Evolutionary conservation across 2,797 vertebrate genomes (phyloP), one percentile per base, ranked within the genome.

Genomic region (Holocentrus rufus): DNA sequence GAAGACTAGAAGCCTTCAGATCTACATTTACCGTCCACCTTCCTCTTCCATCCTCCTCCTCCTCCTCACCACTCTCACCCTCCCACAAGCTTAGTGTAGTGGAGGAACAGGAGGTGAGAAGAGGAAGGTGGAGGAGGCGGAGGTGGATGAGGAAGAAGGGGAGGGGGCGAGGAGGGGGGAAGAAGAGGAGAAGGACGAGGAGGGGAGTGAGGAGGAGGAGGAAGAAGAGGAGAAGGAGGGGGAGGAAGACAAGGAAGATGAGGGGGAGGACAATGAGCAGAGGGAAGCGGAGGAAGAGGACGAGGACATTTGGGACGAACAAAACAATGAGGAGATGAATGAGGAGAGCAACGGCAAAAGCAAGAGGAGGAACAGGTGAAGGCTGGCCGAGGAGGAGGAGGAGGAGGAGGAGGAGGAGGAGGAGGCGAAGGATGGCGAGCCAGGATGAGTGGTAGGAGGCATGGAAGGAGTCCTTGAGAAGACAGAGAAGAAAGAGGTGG

Each of bases 61-160:
- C 61, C 65, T 66, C 34, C 69, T 67, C 68, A 44, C 69, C 68
- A 71, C 65, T 68, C 57, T 73, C 62, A 72, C 67, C 63, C 60
- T 70, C 78, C 67, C 65, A 83, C 77, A 57, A 52, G 44, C 46
- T 49, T 20, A 57, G 59, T 49, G 31, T 2, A 63, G 7, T 17
- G 27, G 65, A 57, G 46, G 56, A 63, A 58, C 44, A 15, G 58
- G 17, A 55, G 53, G 34, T 58, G 47, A 66, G 52, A 66, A 60
- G 42, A 56, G 46, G 23, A 71, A 55, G 27, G 71, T 42, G 36
- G 36, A 39, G 36, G 71, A 57, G 71, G 65, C 39, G 72, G 27
- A 55, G n/a, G 71, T 42, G 61, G 71, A 65, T 65, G 49, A 74
- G 57, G 57, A 81, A 66, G 59, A 31, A 34, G 66, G 20, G 14